Conservation (phyloP, 2,113 vertebrate genomes). For the Pogonocichla stellata region DNA sequence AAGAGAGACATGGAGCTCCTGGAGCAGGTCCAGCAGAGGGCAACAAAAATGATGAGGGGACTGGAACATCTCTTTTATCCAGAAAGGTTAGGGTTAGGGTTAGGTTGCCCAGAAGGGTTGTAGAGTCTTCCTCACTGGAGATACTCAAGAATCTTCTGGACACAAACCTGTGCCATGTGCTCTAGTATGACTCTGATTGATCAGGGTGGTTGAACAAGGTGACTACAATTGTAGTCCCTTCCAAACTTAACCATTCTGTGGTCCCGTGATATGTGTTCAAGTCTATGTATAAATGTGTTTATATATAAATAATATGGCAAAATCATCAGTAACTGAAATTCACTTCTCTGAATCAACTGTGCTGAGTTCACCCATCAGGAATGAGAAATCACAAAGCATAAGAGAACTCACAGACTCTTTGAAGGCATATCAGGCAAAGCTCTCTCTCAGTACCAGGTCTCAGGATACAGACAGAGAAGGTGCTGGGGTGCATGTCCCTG, state of each 20-base stretch:
- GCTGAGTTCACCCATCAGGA: background rate
- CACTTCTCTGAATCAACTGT: background rate
- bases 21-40: rapidly evolving
- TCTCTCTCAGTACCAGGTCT: background rate
- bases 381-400: background rate
- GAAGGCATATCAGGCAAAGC: background rate
- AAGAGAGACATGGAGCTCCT: background rate
- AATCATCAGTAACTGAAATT: background rate
- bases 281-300: background rate
- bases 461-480: background rate
- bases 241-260: background rate
- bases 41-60: background rate
- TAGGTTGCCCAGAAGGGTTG: background rate
- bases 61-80: background rate
- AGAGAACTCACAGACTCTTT: background rate
- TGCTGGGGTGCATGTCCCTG: background rate
- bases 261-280: background rate
- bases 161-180: background rate
- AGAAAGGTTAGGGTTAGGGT: background rate
- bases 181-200: background rate
- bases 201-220: background rate
- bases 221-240: background rate
- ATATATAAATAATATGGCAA: background rate
- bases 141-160: background rate
- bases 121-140: background rate